phyloP scores from a whole-genome alignment of 2,797 vertebrate genomes.

The Phaenicophaeus curvirostris region DNA sequence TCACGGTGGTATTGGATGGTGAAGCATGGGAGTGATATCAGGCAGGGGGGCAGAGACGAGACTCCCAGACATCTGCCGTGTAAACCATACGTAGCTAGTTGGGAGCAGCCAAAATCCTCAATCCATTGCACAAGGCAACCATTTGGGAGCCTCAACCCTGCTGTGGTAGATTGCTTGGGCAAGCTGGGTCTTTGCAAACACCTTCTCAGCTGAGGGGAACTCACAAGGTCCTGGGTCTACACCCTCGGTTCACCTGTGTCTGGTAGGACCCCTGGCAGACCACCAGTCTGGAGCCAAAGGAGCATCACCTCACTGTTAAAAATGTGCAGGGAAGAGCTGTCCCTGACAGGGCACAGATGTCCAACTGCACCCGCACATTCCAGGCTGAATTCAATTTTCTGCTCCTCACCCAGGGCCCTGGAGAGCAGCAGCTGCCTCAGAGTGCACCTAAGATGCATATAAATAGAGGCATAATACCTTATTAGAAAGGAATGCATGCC shows the following conservation, averaged over 20 bases:
- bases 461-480: conserved; percentile 56
- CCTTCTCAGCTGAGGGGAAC: neutral
- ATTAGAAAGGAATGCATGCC: conserved; percentile 64
- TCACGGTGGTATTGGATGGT: neutral
- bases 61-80: neutral
- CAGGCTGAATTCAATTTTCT: conserved; percentile 64
- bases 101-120: neutral
- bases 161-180: neutral
- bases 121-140: rapidly evolving
- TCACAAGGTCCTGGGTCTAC: rapidly evolving
- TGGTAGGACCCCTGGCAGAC: neutral
- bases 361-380: conserved; percentile 41
- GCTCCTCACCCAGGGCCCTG: conserved; percentile 38
- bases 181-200: neutral
- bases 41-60: rapidly evolving
- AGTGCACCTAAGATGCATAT: conserved; percentile 45
- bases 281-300: neutral
- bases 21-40: rapidly evolving
- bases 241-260: rapidly evolving
- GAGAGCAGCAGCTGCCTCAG: conserved; percentile 62
- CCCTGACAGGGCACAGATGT: neutral
- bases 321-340: neutral
- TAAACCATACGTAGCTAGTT: neutral
- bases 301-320: neutral
- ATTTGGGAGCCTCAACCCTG: neutral